Base-by-base conservation (phyloP, 2,888 invertebrate genomes). In the Tryphoninae sp. region DNA sequence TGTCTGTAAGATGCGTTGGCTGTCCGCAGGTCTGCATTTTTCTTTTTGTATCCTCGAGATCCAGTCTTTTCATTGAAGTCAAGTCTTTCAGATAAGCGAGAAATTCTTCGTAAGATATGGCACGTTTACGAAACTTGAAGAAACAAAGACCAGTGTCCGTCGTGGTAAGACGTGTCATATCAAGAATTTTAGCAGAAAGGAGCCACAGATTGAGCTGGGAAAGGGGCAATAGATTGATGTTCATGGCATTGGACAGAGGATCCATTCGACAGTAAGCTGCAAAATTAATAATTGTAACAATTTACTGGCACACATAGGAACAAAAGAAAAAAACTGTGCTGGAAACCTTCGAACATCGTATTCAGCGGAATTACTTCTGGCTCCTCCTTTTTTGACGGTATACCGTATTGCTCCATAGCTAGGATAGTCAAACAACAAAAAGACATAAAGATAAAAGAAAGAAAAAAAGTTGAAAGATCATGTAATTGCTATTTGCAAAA, bases 111-210 rank as follows among this genome's bases (percentile, higher is more conserved):
- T 85, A 89, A 2, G 84, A 80, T 9, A 90, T 75, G 0, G 90
- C 90, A 42, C 90, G 86, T 81, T 89, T 89, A 2, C 87, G 87
- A 80, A 89, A 90, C 80, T 90, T 89, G 49, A 90, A 88, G 71
- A 90, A 90, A 42, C 86, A 86, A 3, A 89, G 51, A 23, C 89
- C 90, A 1, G 88, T 89, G 19, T 90, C 88, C 0, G 89, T 90
- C 2, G 87, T 87, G 0, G 89, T 89, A 0, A 90, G 59, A 2
- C 85, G 86, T 1, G 82, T 65, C 87, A 86, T 87, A 69, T 90
- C 89, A 2, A 90, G 80, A 68, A 90, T 85, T 22, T 86, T 78
- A 8, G 90, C 89, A 4, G 85, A 77, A 6, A 79, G 67, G 9
- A 90, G 72, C 90, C 90, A 90, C 45, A 86, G 85, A 72, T 90